Evolutionary conservation across 2,888 invertebrate genomes (phyloP), one percentile per base, ranked within the genome.

Genomic region (Plagodis dolabraria): DNA sequence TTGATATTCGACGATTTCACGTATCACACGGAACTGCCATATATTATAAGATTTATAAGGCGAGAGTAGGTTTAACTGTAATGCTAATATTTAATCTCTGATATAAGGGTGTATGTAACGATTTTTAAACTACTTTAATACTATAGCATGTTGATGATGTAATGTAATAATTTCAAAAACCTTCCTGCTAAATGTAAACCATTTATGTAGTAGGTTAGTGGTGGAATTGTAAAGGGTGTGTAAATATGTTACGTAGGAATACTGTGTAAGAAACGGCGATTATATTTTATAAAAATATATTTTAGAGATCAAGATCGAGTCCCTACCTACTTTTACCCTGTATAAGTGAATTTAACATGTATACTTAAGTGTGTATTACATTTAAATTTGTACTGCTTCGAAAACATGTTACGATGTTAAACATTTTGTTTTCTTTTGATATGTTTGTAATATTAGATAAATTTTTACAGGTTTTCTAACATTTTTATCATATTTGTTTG

Each of bases 221-320:
- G 33, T 54, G 52, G 36, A 60, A 49, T 38, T 59, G 50, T 22
- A 43, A 56, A 33, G 50, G 44, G 46, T 46, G 66, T 89, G 90
- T 89, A 86, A 79, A 89, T 89, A 89, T 80, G 85, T 83, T 80
- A 75, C 55, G 76, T 87, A 89, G 83, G 66, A 64, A 70, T 81
- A 72, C 70, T 68, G 68, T 72, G 61, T 75, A 80, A 77, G 77
- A 76, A 77, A 76, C 75, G 65, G 79, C 79, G 77, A 83, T 80
- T 83, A 86, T 87, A 86, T 88, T 87, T 87, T 87, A 74, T 82
- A 87, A 78, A 71, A 75, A 80, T 80, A 80, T 77, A 78, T 85
- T 83, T 82, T 83, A 77, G 63, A 55, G 64, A 64, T 45, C 57
- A 52, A 45, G 54, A 58, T 5, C 10, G 10, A 40, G 10, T 40